These are phyloP conservation scores for Galeopterus variegatus DNA, from an alignment of 2,113 vertebrate genomes.

Conservation along the genomic window DNA sequence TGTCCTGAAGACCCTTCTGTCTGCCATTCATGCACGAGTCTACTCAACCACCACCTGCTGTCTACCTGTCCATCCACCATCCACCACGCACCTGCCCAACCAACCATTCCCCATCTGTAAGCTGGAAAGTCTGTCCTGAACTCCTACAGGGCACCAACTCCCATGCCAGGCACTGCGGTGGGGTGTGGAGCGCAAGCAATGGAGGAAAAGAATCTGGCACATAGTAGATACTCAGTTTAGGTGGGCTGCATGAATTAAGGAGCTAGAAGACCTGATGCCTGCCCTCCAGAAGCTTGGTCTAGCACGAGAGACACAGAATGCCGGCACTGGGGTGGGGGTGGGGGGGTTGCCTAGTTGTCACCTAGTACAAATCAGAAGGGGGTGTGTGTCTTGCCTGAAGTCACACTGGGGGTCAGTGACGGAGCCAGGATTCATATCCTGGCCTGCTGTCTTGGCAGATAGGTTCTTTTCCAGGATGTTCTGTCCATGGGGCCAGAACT, in stretches of 20 bases:
- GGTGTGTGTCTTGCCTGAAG: not conserved
- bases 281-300: not conserved
- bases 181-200: not conserved
- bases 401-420: not conserved
- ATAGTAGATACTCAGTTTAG: not conserved
- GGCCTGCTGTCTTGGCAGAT: not conserved
- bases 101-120: not conserved
- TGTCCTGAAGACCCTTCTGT: not conserved
- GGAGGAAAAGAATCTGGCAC: not conserved
- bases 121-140: not conserved
- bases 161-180: not conserved
- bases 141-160: not conserved
- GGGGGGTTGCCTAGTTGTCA: too few relatives aligned
- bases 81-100: too few relatives aligned
- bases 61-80: not conserved
- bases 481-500: not conserved
- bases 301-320: not conserved
- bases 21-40: not conserved
- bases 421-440: not conserved
- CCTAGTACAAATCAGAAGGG: not conserved
- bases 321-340: not conserved
- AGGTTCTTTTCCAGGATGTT: not conserved
- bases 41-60: not conserved
- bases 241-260: not conserved
- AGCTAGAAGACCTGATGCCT: not conserved